Base-by-base conservation (phyloP, 2,888 invertebrate genomes). In the Chymomyza fuscimana region DNA sequence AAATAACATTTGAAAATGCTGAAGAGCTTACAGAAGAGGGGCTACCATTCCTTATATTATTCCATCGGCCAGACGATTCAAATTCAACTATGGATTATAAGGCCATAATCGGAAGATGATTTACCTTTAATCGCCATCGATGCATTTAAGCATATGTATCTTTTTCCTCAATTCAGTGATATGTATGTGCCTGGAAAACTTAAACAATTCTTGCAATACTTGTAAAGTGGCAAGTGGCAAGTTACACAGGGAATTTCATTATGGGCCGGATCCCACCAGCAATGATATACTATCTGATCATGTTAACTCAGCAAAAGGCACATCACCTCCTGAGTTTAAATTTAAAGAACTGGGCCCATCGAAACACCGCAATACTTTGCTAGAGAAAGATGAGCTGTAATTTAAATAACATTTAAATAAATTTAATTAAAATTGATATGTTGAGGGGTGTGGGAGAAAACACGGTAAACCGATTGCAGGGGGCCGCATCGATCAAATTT, bases 1-100 rank as follows among this genome's bases (percentile, higher is more conserved):
- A 99, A 92, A 99, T 99, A 72, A 99, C 99, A 0, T 99, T 99
- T 92, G 99, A 99, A 92, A 99, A 99, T 93, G 99, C 99, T 1
- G 99, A 99, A 92, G 99, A 99, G 92, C 92, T 99, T 29, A 99
- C 99, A 0, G 99, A 99, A 92, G 99, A 99, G 93, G 99, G 99
- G 46, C 92, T 99, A 86, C 99, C 99, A 5, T 99, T 99, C 93
- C 93, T 99, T 51, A 99, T 99, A 81, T 93, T 99, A 56, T 99
- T 99, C 93, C 97, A 99, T 90, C 93, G 95, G 78, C 96, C 97
- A 0, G 96, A 97, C 86, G 96, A 96, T 85, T 93, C 93, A 0
- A 95, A 96, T 19, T 96, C 96, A 84, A 95, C 98, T 63, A 97
- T 97, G 91, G 93, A 94, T 84, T 99, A 95, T 92, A 97, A 96